Percentiles rank a stretch among this genome's conserved stretches.
phyloP scores from a whole-genome alignment of 2,888 invertebrate species.

The Morpho deidamia region DNA sequence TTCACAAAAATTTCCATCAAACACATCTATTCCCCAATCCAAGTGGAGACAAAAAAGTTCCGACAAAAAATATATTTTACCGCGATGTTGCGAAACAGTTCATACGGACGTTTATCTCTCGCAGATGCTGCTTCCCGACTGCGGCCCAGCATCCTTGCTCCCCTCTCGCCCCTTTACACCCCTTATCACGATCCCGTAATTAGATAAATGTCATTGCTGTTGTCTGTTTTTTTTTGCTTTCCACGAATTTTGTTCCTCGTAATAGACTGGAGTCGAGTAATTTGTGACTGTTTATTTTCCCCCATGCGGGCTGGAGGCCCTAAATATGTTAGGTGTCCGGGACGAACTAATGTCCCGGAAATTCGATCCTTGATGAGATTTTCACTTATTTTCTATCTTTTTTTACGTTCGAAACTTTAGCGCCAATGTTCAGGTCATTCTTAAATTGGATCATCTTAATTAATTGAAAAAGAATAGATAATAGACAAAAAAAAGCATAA shows the following conservation, averaged over 20 bases:
- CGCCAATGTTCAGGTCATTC: neutral
- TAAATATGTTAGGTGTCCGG: slow-evolving; percentile 1
- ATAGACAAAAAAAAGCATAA: no score
- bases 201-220: slow-evolving; percentile 75
- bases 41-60: slow-evolving; percentile 16
- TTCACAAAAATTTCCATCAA: slow-evolving; percentile 11
- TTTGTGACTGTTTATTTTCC: slow-evolving; percentile 9
- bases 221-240: slow-evolving; percentile 53
- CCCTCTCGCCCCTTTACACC: slow-evolving; percentile 39
- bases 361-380: slow-evolving; percentile 5
- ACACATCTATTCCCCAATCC: slow-evolving; percentile 14
- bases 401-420: neutral
- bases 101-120: slow-evolving; percentile 24
- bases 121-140: slow-evolving; percentile 41
- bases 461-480: no score
- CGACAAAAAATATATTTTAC: slow-evolving; percentile 11
- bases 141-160: slow-evolving; percentile 48
- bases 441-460: neutral
- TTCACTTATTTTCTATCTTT: neutral
- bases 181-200: slow-evolving; percentile 72
- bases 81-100: neutral
- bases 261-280: slow-evolving; percentile 12
- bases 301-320: slow-evolving; percentile 5
- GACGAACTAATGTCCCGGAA: slow-evolving; percentile 2
- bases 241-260: slow-evolving; percentile 35